Base-by-base conservation (phyloP, 2,797 vertebrate genomes). In the Chaenodraco wilsoni region DNA sequence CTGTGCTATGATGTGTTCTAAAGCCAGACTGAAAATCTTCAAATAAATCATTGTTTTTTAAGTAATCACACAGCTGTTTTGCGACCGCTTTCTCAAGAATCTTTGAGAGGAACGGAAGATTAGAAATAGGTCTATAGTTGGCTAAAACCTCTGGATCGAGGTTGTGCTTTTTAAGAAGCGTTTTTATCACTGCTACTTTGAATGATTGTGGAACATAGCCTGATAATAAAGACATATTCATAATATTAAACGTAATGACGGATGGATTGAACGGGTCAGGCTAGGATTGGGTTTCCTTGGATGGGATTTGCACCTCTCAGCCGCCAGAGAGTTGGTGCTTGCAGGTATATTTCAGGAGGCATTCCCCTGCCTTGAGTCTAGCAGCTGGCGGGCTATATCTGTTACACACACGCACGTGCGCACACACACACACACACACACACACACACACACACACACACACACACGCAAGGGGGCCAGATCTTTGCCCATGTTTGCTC, bases 261-360 rank as follows among this genome's bases (percentile, higher is more conserved):
- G 80, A 85, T 86, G 76, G 78, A 74, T 57, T 52, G 40, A 77
- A 63, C 64, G 2, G 19, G 56, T 62, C 37, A 9, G 56, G 69
- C 65, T 43, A 27, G 54, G 72, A 68, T 75, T 5, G 15, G 66
- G 72, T 87, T 90, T 76, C 81, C 61, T 72, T 70, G 73, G 58
- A 75, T 72, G 66, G 68, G 80, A 84, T 81, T 81, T 67, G 65
- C 65, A 64, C 62, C 23, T 61, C 54, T 43, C 43, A 9, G 56
- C 75, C 69, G 14, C 19, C 0, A 59, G 84, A 78, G 83, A 84
- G 70, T 76, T 41, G 33, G 33, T 78, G 80, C 79, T 65, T 59
- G 84, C 86, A 78, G 83, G 80, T 89, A 83, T 91, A 86, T 91
- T 89, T 92, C 75, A 84, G 86, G 85, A 86, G 72, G 62, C 72